These are phyloP conservation scores for Drosophila borborema DNA, from an alignment of 2,888 invertebrate species.

Conservation along the genomic window DNA sequence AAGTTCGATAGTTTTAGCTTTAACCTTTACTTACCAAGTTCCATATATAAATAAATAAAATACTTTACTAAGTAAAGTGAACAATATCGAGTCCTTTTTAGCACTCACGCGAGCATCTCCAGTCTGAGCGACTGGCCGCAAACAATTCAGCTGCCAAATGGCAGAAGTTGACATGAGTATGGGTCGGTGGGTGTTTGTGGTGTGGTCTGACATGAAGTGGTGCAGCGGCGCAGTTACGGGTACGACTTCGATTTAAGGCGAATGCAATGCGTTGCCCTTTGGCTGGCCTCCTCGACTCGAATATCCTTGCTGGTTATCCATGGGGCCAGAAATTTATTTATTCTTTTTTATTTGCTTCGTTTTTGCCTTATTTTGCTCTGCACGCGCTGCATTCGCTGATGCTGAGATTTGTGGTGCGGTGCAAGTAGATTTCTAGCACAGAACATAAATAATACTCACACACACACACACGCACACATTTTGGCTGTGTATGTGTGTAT, in stretches of 20 bases:
- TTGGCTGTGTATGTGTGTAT: constrained; percentile 21
- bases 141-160: constrained; percentile 76
- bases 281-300: constrained; percentile 38
- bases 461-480: constrained; percentile 45
- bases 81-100: background rate
- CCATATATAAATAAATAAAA: too few species aligned
- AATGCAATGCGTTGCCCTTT: constrained; percentile 65
- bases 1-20: too few species aligned
- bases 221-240: constrained; percentile 38
- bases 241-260: constrained; percentile 82
- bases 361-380: constrained; percentile 29
- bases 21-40: too few species aligned
- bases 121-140: constrained; percentile 35
- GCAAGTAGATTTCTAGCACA: constrained; percentile 84
- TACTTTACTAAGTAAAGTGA: background rate
- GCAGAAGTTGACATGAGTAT: constrained; percentile 50
- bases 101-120: constrained; percentile 48
- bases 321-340: constrained; percentile 49
- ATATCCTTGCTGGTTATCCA: constrained; percentile 48
- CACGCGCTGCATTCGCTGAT: constrained; percentile 66
- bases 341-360: constrained; percentile 13
- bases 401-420: constrained; percentile 84
- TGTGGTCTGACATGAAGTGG: background rate
- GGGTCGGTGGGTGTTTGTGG: background rate
- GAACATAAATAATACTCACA: constrained; percentile 83